These are phyloP conservation scores for Gastrophysa polygoni DNA, from an alignment of 2,888 invertebrate genomes.

Conservation along the genomic window DNA sequence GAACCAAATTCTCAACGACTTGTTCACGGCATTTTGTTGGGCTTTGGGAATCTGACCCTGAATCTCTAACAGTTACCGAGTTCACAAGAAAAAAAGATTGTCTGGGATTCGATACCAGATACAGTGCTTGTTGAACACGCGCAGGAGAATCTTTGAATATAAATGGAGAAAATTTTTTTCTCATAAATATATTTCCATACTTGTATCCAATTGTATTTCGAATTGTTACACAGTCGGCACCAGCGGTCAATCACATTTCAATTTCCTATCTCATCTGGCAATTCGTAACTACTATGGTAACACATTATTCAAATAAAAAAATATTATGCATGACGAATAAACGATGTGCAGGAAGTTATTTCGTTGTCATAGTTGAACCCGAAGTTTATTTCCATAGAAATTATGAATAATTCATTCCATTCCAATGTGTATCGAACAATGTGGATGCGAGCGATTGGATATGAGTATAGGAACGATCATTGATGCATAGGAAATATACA, in stretches of 20 bases:
- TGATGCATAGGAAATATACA: background rate
- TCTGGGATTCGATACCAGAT: too few relatives aligned
- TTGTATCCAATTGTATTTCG: too few relatives aligned
- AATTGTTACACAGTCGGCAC: too few relatives aligned
- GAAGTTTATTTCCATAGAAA: constrained; percentile 23
- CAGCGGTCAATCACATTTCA: background rate
- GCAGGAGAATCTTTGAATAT: too few relatives aligned
- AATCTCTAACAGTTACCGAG: too few relatives aligned
- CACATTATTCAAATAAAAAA: constrained; percentile 17
- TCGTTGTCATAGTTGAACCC: constrained; percentile 23
- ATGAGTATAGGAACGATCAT: background rate
- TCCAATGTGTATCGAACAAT: constrained; percentile 9
- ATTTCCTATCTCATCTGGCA: background rate
- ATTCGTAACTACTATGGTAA: background rate
- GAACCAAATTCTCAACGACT: too few relatives aligned
- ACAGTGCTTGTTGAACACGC: too few relatives aligned
- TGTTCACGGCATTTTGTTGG: too few relatives aligned
- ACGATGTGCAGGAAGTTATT: constrained; percentile 32
- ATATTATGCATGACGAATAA: constrained; percentile 26
- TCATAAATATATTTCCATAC: too few relatives aligned
- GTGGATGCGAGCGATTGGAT: background rate
- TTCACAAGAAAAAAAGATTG: too few relatives aligned
- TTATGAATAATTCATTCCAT: constrained; percentile 27
- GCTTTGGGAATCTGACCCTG: too few relatives aligned
- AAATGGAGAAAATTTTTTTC: too few relatives aligned